phyloP scores from a whole-genome alignment of 1,140 invertebrate genomes.

The Steinernema khuongi region DNA sequence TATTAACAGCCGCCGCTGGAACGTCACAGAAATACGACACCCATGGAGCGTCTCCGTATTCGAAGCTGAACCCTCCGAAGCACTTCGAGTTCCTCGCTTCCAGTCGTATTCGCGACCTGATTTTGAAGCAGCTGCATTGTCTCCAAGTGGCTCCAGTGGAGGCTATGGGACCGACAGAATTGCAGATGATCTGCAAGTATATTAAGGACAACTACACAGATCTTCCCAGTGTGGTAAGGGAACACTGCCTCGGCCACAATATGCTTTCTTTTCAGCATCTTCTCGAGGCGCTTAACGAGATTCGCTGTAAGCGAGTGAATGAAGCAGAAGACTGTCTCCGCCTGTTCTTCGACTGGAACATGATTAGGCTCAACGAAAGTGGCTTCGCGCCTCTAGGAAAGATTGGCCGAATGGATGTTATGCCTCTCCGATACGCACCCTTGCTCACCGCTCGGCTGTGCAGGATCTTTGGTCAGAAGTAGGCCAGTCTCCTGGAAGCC shows the following conservation, averaged over 20 bases:
- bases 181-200: slow-evolving; percentile 12
- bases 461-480: slow-evolving; percentile 20
- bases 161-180: slow-evolving; percentile 15
- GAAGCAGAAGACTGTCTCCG: slow-evolving; percentile 2
- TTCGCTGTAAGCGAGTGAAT: neutral
- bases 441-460: slow-evolving; percentile 11
- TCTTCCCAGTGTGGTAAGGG: slow-evolving; percentile 7
- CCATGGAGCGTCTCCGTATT: neutral
- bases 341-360: slow-evolving; percentile 19
- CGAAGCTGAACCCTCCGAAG: neutral
- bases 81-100: neutral
- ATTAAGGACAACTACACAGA: neutral
- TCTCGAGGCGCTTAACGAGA: slow-evolving; percentile 17
- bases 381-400: neutral
- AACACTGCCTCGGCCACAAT: neutral
- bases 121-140: slow-evolving; percentile 16
- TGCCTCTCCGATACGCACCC: slow-evolving; percentile 14
- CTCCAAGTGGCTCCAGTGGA: slow-evolving; percentile 4
- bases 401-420: slow-evolving; percentile 7
- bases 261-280: neutral
- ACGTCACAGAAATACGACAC: neutral
- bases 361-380: neutral
- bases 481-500: neutral
- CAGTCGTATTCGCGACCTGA: neutral
- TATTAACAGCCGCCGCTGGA: neutral